phyloP scores from a whole-genome alignment of 2,113 vertebrate species.

The Amphilophus citrinellus region DNA sequence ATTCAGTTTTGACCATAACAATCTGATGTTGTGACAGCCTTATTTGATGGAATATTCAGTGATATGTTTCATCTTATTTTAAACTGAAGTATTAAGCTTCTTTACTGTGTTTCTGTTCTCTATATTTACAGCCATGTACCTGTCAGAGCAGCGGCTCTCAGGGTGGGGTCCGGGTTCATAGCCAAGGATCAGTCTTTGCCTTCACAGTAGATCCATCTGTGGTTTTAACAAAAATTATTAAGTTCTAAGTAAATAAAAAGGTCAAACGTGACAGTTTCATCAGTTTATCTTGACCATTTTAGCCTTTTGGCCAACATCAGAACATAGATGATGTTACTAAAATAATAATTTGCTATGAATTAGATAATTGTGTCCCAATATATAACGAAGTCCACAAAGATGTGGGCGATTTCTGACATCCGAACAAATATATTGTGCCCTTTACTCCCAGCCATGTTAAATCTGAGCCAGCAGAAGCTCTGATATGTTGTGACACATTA shows the following conservation, averaged over 20 bases:
- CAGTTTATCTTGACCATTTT: background rate
- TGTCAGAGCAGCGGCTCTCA: background rate
- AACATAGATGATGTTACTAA: background rate
- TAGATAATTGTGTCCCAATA: background rate
- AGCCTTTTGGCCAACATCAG: background rate
- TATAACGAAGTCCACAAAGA: background rate
- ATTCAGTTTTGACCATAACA: background rate
- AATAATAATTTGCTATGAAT: background rate
- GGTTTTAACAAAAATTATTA: background rate
- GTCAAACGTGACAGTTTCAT: background rate
- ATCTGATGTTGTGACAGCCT: background rate
- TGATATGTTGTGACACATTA: constrained; percentile 17
- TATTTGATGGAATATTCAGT: background rate
- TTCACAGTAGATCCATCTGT: background rate
- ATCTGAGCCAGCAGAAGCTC: background rate
- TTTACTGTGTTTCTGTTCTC: background rate
- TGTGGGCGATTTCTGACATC: background rate
- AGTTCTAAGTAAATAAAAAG: background rate
- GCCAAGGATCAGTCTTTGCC: background rate
- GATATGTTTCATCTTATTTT: background rate
- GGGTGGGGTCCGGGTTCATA: background rate
- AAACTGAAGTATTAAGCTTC: background rate
- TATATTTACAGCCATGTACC: background rate
- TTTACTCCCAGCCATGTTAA: background rate
- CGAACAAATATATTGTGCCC: background rate